Base-by-base conservation (phyloP, 2,113 vertebrate genomes). In the Notarius lentiginosus region DNA sequence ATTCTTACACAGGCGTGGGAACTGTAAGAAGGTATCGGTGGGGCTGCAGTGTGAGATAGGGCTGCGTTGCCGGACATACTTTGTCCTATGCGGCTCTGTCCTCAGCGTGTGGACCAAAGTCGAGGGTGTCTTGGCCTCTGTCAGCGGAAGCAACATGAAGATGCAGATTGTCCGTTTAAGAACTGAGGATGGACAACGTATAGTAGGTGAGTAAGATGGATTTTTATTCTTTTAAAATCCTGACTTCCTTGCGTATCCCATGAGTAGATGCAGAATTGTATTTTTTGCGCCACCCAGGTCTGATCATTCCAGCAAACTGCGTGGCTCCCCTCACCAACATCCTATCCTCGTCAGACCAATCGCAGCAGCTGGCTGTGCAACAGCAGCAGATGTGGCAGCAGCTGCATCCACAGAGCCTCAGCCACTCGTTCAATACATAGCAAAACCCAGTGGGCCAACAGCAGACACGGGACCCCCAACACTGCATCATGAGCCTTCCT, bases 101-200 rank as follows among this genome's bases (percentile, higher is more conserved):
- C 93, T 99, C 87, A 99, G 98, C 0, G 98, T 99, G 91, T 99
- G 98, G 98, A 99, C 97, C 2, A 98, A 99, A 92, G 97, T 99
- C 55, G 98, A 99, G 83, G 97, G 96, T 0, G 98, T 99, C 5
- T 94, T 99, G 0, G 96, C 97, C 0, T 98, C 98, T 0, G 97
- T 99, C 93, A 97, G 98, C 0, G 98, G 98, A 84, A 96, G 96
- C 49, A 99, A 99, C 3, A 97, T 99, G 20, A 99, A 99, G 89
- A 99, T 99, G 96, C 98, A 99, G 79, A 99, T 99, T 0, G 98
- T 99, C 5, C 97, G 98, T 3, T 95, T 99, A 18, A 92, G 97
- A 92, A 98, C 98, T 0, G 98, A 99, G 84, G 98, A 99, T 0
- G 98, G 97, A 22, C 98, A 99, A 89, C 96, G 98, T 89, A 99